Evolutionary conservation across 2,113 vertebrate genomes (phyloP).

Genomic region (Oryzias woworae): DNA sequence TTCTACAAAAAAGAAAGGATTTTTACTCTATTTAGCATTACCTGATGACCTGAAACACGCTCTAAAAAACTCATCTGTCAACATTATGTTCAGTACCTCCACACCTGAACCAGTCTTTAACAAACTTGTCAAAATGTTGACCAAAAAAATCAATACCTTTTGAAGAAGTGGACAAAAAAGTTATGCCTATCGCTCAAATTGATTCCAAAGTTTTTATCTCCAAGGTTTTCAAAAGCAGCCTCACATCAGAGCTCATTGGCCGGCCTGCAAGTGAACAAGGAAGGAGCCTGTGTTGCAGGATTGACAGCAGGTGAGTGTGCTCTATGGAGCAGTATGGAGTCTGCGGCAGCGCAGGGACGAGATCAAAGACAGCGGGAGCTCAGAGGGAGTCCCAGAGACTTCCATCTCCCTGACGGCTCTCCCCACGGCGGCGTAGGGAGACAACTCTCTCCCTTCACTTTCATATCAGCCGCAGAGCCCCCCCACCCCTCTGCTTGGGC

Average conservation of each 20-base stretch:
- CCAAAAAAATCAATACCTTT: too few relatives aligned
- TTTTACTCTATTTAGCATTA: not conserved
- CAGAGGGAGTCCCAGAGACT: conserved; percentile 71
- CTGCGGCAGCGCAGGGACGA: conserved; percentile 43
- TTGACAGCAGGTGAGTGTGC: conserved; percentile 48
- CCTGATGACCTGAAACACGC: conserved; percentile 21
- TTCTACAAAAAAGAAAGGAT: conserved; percentile 49
- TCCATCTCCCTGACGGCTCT: conserved; percentile 64
- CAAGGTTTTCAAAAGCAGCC: conserved; percentile 18
- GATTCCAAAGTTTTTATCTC: not conserved
- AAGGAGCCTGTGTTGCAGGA: conserved; percentile 30
- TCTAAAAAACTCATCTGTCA: conserved; percentile 38
- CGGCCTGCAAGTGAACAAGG: conserved; percentile 16
- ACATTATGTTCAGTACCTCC: conserved; percentile 3
- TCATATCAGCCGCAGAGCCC: conserved; percentile 66
- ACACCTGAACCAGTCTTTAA: conserved; percentile 9
- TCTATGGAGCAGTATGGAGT: conserved; percentile 42
- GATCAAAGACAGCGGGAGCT: conserved; percentile 67
- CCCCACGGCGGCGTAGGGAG: conserved; percentile 54
- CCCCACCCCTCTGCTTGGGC: conserved; percentile 44
- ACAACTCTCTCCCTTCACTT: conserved; percentile 72
- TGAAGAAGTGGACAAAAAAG: too few relatives aligned
- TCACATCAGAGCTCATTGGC: not conserved
- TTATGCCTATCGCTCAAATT: too few relatives aligned
- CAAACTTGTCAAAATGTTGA: conserved; percentile 3